A percentile compares a stretch with the other conserved stretches of the same genome.
phyloP scores from a whole-genome alignment of 2,888 invertebrate genomes.

The Stenchaetothrips biformis region DNA sequence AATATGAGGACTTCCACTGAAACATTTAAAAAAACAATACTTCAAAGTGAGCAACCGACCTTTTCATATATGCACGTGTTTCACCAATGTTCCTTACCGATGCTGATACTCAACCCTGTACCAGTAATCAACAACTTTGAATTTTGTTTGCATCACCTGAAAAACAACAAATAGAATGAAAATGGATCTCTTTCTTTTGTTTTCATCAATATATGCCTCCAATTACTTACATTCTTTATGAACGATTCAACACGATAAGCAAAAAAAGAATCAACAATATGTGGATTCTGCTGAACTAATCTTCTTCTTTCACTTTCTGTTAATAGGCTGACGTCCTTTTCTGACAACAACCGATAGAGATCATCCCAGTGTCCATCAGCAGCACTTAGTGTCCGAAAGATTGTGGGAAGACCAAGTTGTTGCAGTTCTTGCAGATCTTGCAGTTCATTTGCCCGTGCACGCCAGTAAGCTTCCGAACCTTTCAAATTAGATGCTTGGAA shows the following conservation, averaged over 20 bases:
- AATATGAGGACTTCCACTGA: slow-evolving; percentile 33
- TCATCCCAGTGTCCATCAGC: slow-evolving; percentile 36
- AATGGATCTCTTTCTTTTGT: neutral
- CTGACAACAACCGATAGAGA: slow-evolving; percentile 28
- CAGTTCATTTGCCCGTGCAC: slow-evolving; percentile 29
- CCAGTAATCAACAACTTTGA: slow-evolving; percentile 31
- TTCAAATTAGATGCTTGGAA: slow-evolving; percentile 30
- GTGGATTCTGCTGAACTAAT: too few relatives aligned
- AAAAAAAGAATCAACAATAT: too few relatives aligned
- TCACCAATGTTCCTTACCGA: slow-evolving; percentile 29
- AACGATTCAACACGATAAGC: neutral
- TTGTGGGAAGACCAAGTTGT: slow-evolving; percentile 33
- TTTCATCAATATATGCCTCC: slow-evolving; percentile 31
- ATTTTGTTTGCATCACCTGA: slow-evolving; percentile 28
- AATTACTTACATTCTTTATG: slow-evolving; percentile 28
- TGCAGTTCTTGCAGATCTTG: slow-evolving; percentile 35
- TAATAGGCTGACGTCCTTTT: neutral
- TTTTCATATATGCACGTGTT: too few relatives aligned
- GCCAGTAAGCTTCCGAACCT: slow-evolving; percentile 34
- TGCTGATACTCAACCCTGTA: slow-evolving; percentile 28
- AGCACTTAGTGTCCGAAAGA: slow-evolving; percentile 35
- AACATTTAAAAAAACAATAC: too few relatives aligned
- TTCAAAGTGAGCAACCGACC: too few relatives aligned
- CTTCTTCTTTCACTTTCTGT: too few relatives aligned
- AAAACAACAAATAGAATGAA: slow-evolving; percentile 30